phyloP scores from a whole-genome alignment of 2,888 invertebrate genomes.

The Ligdia adustata region DNA sequence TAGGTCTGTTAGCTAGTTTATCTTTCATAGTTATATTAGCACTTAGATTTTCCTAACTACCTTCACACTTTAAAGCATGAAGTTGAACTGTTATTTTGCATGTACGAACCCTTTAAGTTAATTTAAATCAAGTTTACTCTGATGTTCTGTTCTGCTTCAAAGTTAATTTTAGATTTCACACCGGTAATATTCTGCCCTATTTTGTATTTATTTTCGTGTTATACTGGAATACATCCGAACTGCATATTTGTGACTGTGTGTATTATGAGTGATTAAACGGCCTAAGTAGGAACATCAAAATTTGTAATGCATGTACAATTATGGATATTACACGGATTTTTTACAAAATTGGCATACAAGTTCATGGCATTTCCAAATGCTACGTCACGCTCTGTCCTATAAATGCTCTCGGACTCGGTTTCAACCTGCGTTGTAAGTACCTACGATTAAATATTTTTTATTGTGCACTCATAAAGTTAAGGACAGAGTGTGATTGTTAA shows the following conservation, averaged over 20 bases:
- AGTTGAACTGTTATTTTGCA: not conserved
- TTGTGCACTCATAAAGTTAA: not conserved
- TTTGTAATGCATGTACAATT: slow-evolving; percentile 7
- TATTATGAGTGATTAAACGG: not conserved
- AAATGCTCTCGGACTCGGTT: too few species aligned
- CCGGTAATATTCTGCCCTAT: not conserved
- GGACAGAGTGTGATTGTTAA: slow-evolving; percentile 67
- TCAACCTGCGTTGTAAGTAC: not conserved
- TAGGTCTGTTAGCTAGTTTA: slow-evolving; percentile 44
- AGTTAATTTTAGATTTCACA: too few species aligned
- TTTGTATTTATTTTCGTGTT: not conserved
- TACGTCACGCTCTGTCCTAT: slow-evolving; percentile 60
- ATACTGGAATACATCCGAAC: not conserved
- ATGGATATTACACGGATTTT: not conserved
- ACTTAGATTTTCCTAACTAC: slow-evolving; percentile 37
- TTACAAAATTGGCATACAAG: slow-evolving; percentile 62
- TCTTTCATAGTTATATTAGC: slow-evolving; percentile 34
- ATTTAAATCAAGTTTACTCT: not conserved
- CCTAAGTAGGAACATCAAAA: not conserved
- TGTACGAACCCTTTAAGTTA: not conserved
- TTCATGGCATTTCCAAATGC: slow-evolving; percentile 33
- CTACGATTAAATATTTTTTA: not conserved
- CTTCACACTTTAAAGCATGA: slow-evolving; percentile 7
- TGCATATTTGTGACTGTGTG: not conserved
- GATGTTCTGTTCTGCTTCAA: too few species aligned